Conservation (phyloP, 2,113 vertebrate genomes). For the Oriolus oriolus region DNA sequence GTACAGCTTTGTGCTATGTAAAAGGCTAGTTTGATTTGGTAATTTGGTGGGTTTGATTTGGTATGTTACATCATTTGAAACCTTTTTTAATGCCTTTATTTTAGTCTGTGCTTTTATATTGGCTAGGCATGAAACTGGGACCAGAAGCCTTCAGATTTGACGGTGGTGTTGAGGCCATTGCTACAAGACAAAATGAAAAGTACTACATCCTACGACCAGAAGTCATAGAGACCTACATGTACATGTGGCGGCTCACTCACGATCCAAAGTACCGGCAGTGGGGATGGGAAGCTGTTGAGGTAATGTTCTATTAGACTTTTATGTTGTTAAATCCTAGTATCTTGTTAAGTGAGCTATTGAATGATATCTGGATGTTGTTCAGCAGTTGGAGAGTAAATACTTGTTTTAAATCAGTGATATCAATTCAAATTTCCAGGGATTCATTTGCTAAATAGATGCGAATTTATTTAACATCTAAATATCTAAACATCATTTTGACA, state of each 20-base stretch:
- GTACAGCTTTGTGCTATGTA: neutral
- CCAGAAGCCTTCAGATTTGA: conserved; percentile 97
- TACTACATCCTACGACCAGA: conserved; percentile 97
- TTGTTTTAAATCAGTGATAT: neutral
- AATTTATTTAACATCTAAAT: too few relatives aligned
- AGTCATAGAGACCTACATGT: conserved; percentile 98
- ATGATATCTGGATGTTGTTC: neutral
- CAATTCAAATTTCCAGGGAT: neutral
- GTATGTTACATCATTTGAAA: neutral
- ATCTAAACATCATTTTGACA: neutral
- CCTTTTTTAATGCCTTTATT: neutral
- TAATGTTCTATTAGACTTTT: conserved; percentile 27
- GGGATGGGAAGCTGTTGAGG: conserved; percentile 98
- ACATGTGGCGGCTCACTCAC: conserved; percentile 97
- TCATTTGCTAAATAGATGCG: neutral
- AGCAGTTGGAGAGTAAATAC: neutral
- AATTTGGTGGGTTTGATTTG: neutral
- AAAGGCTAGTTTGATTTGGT: neutral
- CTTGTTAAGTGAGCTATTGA: neutral
- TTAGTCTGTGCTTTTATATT: neutral
- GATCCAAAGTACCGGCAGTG: conserved; percentile 96
- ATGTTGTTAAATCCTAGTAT: neutral
- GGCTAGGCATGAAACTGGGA: conserved; percentile 87
- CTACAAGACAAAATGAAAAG: conserved; percentile 96
- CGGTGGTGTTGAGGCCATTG: conserved; percentile 96